Conservation (phyloP, 2,888 invertebrate species). For the Cataglyphis rosenhaueri region DNA sequence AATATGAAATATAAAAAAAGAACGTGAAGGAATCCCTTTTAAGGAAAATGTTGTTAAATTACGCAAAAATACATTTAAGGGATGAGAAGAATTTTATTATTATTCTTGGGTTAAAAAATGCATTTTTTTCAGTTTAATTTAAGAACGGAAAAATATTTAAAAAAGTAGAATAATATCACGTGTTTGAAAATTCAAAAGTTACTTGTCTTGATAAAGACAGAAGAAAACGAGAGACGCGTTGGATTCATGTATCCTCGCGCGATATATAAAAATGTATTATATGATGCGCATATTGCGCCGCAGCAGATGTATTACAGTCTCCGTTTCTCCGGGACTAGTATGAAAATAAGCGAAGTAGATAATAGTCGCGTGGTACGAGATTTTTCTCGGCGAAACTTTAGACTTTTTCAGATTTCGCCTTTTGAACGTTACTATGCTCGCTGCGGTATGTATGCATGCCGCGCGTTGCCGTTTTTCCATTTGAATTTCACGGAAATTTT, state of each 20-base stretch:
- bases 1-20: not conserved
- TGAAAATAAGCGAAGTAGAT: slow-evolving; percentile 27
- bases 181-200: slow-evolving; percentile 25
- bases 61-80: not conserved
- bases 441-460: not conserved
- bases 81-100: slow-evolving; percentile 22
- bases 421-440: slow-evolving; percentile 24
- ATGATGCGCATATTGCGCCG: slow-evolving; percentile 23
- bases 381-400: slow-evolving; percentile 41
- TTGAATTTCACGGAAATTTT: slow-evolving; percentile 22
- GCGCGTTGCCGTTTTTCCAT: slow-evolving; percentile 20
- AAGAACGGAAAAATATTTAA: not conserved
- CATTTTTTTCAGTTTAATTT: slow-evolving; percentile 14
- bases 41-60: slow-evolving; percentile 4
- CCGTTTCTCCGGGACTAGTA: slow-evolving; percentile 31
- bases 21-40: not conserved
- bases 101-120: not conserved
- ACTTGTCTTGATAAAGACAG: slow-evolving; percentile 38
- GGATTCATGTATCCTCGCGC: slow-evolving; percentile 14
- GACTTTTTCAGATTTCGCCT: slow-evolving; percentile 21
- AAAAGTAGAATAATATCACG: not conserved
- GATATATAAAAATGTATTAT: slow-evolving; percentile 29
- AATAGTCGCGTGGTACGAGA: slow-evolving; percentile 29
- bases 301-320: slow-evolving; percentile 18
- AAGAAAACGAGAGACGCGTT: not conserved